Evolutionary conservation across 1,140 invertebrate species (phyloP), one percentile per base, ranked within the genome.

Genomic region (Physella acuta): DNA sequence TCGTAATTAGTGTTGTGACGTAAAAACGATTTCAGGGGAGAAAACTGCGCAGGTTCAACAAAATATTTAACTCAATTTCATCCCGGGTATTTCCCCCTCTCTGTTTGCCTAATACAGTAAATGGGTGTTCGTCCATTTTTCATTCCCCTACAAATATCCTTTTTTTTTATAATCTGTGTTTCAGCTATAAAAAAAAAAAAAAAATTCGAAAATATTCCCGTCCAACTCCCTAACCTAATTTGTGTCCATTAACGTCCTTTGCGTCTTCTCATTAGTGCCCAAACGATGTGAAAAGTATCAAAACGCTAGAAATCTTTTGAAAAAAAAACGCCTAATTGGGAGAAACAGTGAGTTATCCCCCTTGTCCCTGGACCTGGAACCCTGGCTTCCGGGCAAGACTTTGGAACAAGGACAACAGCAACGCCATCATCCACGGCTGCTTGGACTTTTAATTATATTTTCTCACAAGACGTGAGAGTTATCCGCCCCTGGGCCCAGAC

Each of bases 391-490:
- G 24, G 60, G 30, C 60, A 62, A 62, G 30, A 44, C 17, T 37
- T 16, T 26, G 20, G 60, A n/a, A 44, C 30, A 28, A 17, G 26
- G 36, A 24, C 34, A 11, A 34, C 3, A 3, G 4, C 30, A 49
- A 62, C 30, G 60, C n/a, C 34, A 49, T 11, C 34, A 39, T 49
- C 60, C 60, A 39, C 2, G n/a, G 37, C 36, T 62, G 3, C n/a
- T 16, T 44, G 60, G 39, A 62, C 60, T 62, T 62, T 44, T 62
- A 62, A 62, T 62, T 62, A 62, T 62, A 62, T 62, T 62, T 17
- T n/a, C 14, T 30, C 3, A 2, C 4, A 30, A 37, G 60, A 4
- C 33, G 59, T 24, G 16, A 34, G n/a, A 28, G 37, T 2, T 49
- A 1, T 49, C 28, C 44, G 60, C 60, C 31, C n/a, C n/a, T 2